Conservation (phyloP, 2,113 vertebrate species). For the Cathartes aura region DNA sequence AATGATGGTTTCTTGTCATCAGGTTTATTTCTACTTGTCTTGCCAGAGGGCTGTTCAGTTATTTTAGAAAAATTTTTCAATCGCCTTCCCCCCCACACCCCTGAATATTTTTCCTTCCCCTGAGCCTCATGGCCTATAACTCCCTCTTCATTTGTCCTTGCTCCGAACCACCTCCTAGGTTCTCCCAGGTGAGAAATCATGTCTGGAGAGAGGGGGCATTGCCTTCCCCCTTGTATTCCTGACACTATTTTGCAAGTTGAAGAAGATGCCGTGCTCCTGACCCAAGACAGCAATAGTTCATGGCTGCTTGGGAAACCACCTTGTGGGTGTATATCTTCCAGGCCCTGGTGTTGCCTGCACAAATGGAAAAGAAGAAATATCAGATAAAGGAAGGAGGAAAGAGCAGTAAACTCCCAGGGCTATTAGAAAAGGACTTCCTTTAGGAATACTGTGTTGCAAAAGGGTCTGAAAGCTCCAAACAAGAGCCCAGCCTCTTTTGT, state of each 20-base stretch:
- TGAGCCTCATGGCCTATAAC: not conserved
- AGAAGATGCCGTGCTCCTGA: constrained; percentile 68
- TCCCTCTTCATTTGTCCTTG: not conserved
- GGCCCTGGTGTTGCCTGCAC: constrained; percentile 78
- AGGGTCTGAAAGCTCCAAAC: not conserved
- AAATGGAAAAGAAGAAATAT: not conserved
- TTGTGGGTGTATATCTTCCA: constrained; percentile 64
- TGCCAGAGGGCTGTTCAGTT: not conserved
- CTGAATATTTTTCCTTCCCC: not conserved
- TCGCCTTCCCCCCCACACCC: not conserved
- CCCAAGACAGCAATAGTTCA: constrained; percentile 41
- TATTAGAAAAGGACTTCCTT: not conserved
- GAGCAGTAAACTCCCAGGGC: not conserved
- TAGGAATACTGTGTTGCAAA: not conserved
- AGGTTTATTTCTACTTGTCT: not conserved
- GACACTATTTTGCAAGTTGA: constrained; percentile 14
- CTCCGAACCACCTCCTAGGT: not conserved
- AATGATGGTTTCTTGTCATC: not conserved
- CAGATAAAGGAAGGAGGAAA: not conserved
- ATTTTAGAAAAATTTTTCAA: not conserved
- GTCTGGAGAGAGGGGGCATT: not conserved
- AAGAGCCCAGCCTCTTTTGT: not conserved
- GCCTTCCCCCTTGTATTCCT: not conserved
- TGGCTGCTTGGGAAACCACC: constrained; percentile 62
- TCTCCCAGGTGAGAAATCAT: not conserved